phyloP scores from a whole-genome alignment of 2,797 vertebrate species.

The Pyrocephalus nanus region DNA sequence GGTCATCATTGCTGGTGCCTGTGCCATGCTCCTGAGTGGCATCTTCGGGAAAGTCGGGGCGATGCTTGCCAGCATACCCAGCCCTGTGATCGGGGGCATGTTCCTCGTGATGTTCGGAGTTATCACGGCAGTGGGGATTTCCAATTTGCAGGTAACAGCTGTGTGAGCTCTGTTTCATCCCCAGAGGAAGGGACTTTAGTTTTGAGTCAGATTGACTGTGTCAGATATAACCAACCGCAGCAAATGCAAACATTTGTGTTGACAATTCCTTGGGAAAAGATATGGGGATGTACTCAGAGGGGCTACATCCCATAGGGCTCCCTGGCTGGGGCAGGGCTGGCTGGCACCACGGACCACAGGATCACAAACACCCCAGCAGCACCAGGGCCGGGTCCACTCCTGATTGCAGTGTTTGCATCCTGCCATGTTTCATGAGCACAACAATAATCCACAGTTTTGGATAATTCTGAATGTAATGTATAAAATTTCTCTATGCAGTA shows the following conservation, averaged over 20 bases:
- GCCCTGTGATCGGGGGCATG: slow-evolving; percentile 93
- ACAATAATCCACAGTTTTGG: background rate
- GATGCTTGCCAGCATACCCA: slow-evolving; percentile 91
- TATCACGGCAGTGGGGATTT: slow-evolving; percentile 90
- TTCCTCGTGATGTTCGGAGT: slow-evolving; percentile 95
- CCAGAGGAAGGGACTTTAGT: background rate
- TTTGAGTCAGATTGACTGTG: background rate
- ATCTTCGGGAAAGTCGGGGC: slow-evolving; percentile 90
- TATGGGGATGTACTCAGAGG: background rate
- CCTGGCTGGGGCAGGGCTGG: background rate
- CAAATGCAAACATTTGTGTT: background rate
- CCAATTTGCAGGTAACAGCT: slow-evolving; percentile 89
- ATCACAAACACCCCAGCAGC: background rate
- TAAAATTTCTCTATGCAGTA: slow-evolving; percentile 78
- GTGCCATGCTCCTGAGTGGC: slow-evolving; percentile 87
- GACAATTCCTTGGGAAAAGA: background rate
- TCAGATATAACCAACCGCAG: background rate
- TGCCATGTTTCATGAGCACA: background rate
- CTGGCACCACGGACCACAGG: background rate
- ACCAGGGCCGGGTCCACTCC: background rate
- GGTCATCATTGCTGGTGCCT: slow-evolving; percentile 87
- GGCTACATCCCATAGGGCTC: background rate
- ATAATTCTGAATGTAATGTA: background rate
- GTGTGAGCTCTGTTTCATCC: background rate
- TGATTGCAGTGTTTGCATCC: background rate